Base-by-base conservation (phyloP, 2,888 invertebrate species). In the Stenodema calcarata region DNA sequence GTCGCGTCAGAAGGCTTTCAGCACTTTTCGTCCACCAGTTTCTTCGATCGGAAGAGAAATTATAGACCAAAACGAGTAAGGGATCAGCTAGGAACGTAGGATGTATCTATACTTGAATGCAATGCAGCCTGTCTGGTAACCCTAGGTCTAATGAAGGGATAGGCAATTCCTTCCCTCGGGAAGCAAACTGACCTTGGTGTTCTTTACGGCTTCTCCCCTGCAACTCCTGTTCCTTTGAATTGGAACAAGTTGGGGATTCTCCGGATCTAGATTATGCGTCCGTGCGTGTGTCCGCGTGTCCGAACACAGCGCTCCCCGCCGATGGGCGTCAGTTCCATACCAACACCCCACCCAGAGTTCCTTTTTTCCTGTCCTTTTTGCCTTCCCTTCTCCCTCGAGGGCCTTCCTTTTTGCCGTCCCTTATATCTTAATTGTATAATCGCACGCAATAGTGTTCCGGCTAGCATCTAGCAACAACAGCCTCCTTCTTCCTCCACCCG, bases 401-500 rank as follows among this genome's bases (percentile, higher is more conserved):
- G 27, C 82, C 41, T 42, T 62, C 62, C 62, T 62, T 62, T 62
- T 62, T 62, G 62, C 62, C 62, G 23, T 54, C 75, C 50, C 76
- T 75, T 76, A 76, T 75, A 85, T 85, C 85, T 85, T 85, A 85
- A 85, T 85, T 85, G 85, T 76, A 75, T 85, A 85, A 85, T 85
- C 85, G 85, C 85, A 85, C 85, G 85, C 85, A 85, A 85, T 85
- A 85, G 75, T 76, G 85, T 85, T 75, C 50, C 85, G 30, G 76
- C 85, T 76, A 47, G 62, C 82, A 82, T 50, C 78, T 62, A 82
- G 84, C 54, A 69, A 82, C 82, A 82, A 44, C 78, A 78, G 27
- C 78, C 82, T 82, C 35, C 82, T 35, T 35, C 80, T 80, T 11
- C 50, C 12, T 16, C 28, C 27, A 50, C 80, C 35, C 80, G 54